phyloP scores from a whole-genome alignment of 2,888 invertebrate species.

The Psylliodes chrysocephalus region DNA sequence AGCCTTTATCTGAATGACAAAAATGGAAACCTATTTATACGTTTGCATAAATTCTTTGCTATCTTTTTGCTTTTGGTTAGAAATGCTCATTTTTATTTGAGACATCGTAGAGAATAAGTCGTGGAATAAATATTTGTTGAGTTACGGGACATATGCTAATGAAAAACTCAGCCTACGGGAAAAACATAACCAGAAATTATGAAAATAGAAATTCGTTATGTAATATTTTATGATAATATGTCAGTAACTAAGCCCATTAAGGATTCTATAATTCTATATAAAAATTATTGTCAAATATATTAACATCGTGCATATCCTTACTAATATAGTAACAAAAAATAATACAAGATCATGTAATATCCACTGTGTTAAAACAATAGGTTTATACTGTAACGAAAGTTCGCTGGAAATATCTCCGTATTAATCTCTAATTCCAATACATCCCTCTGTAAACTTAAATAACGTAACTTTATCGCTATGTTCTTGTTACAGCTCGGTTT shows the following conservation, averaged over 20 bases:
- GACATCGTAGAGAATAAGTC: slow-evolving; percentile 18
- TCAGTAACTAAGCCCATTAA: no score
- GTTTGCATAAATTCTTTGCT: slow-evolving; percentile 27
- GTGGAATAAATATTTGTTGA: slow-evolving; percentile 20
- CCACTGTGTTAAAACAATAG: no score
- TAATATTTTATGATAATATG: no score
- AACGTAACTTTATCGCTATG: slow-evolving; percentile 17
- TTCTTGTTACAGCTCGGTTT: slow-evolving; percentile 22
- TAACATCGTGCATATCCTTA: no score
- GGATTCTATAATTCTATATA: no score
- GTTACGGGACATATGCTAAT: slow-evolving; percentile 24
- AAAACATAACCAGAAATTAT: slow-evolving; percentile 3
- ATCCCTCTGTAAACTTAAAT: slow-evolving; percentile 10
- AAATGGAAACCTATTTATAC: slow-evolving; percentile 28
- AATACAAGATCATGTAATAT: no score
- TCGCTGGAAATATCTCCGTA: background rate
- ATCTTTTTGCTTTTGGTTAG: slow-evolving; percentile 22
- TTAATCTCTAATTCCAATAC: slow-evolving; percentile 16
- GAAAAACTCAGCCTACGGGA: slow-evolving; percentile 21
- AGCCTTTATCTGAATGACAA: slow-evolving; percentile 27
- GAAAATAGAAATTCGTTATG: background rate
- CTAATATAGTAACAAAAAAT: no score
- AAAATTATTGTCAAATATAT: no score
- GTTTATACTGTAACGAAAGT: background rate
- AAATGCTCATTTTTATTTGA: slow-evolving; percentile 25